phyloP scores from a whole-genome alignment of 2,113 vertebrate genomes.

The Notarius quadriscutis region DNA sequence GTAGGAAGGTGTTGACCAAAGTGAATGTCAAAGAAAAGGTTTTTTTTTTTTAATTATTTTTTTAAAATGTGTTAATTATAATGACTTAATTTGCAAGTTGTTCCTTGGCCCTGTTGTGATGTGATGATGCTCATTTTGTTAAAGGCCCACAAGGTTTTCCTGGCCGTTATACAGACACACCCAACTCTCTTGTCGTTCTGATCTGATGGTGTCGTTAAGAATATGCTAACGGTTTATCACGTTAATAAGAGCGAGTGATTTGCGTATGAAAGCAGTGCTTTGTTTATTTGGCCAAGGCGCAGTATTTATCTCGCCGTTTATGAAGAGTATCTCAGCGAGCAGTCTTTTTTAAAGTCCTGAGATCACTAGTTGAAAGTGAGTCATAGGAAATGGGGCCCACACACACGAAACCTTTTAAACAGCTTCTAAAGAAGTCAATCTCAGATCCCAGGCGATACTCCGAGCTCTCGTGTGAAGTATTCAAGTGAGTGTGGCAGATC shows the following conservation, averaged over 20 bases:
- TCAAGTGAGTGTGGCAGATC: neutral
- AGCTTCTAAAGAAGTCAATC: neutral
- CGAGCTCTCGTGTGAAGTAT: neutral
- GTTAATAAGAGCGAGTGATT: neutral
- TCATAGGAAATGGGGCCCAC: neutral
- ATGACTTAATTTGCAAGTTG: neutral
- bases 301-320: neutral
- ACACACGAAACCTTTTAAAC: neutral
- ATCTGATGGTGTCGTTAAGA: neutral
- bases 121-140: neutral
- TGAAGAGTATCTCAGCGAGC: neutral
- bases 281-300: neutral
- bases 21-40: neutral
- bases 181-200: neutral
- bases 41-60: neutral
- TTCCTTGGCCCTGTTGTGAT: neutral
- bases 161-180: neutral
- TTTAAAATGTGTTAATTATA: neutral
- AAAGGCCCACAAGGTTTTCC: no score
- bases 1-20: neutral
- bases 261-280: neutral
- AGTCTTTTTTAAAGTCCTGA: neutral
- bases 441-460: neutral
- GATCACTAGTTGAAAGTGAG: slow-evolving; percentile 2
- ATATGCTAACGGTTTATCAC: neutral